Base-by-base conservation (phyloP, 2,797 vertebrate species). In the Smutsia gigantea region DNA sequence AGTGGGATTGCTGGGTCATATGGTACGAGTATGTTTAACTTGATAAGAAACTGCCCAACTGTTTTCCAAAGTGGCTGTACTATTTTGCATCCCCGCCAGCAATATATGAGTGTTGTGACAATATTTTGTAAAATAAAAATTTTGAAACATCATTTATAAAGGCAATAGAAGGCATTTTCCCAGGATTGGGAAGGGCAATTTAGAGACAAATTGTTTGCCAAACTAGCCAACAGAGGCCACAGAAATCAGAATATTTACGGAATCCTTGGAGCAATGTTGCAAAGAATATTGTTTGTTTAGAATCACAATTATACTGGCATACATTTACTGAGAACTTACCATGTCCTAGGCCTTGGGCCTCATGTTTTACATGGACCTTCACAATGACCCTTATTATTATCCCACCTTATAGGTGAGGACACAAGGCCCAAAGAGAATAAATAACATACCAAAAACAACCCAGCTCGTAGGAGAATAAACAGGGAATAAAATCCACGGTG, bases 61-160 rank as follows among this genome's bases (percentile, higher is more conserved):
- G 51, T 34, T 69, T 88, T 69, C 53, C 55, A 89, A 68, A 64
- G 64, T 49, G 19, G 23, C 51, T 78, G 25, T 64, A 37, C 71
- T 53, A 53, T 85, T 84, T 88, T 78, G 46, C 51, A 64, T 64
- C 85, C 64, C 42, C 39, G 68, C 31, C 7, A 39, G 18, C 51
- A 69, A 63, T 55, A 15, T 63, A 57, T 66, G 25, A 51, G 25
- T 66, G 29, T 42, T 88, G 39, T 68, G 83, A 88, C 37, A 87
- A 83, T 87, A 83, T 83, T 88, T 94, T 57, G 31, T 69, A 84
- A 46, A 64, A 12, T 83, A 66, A 85, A 75, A 49, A 63, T 84
- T 23, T 78, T 61, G 71, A 69, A 15, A 39, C 19, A 68, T 77
- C 83, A 37, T 53, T 82, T 94, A n/a, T 27, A 87, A 81, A 91